phyloP scores from a whole-genome alignment of 1,140 invertebrate genomes.

The Drosophila eugracilis region DNA sequence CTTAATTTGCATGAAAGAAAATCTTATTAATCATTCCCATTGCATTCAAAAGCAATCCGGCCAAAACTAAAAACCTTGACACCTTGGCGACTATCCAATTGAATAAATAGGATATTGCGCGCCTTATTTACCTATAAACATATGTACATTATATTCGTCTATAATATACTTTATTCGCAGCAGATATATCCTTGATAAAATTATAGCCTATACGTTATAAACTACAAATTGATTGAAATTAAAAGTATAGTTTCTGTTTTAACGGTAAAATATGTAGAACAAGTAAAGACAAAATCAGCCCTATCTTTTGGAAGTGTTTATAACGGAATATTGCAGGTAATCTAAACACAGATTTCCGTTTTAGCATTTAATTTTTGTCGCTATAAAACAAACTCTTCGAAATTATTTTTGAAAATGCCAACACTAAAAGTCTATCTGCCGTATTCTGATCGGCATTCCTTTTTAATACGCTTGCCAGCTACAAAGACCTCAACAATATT shows the following conservation, averaged over 20 bases:
- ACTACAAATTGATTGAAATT: conserved; percentile 45
- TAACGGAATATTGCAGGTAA: conserved; percentile 23
- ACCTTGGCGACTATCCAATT: not conserved
- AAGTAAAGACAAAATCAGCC: conserved; percentile 10
- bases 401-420: conserved; percentile 45
- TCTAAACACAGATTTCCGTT: not conserved
- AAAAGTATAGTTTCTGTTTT: conserved; percentile 38
- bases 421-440: conserved; percentile 49
- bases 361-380: conserved; percentile 28
- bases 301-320: conserved; percentile 24
- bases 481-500: conserved; percentile 93
- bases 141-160: not conserved
- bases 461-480: conserved; percentile 87
- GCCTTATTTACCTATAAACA: not conserved
- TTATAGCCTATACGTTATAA: conserved; percentile 70
- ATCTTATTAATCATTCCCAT: conserved; percentile 8
- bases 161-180: conserved; percentile 1
- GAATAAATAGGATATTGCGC: not conserved
- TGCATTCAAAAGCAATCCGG: not conserved
- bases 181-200: conserved; percentile 37
- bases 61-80: not conserved
- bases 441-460: not conserved
- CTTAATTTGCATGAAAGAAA: conserved; percentile 65
- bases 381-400: conserved; percentile 62
- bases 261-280: conserved; percentile 33